Evolutionary conservation across 2,113 vertebrate genomes (phyloP), one percentile per base, ranked within the genome.

Genomic region (Hippocampus zosterae): DNA sequence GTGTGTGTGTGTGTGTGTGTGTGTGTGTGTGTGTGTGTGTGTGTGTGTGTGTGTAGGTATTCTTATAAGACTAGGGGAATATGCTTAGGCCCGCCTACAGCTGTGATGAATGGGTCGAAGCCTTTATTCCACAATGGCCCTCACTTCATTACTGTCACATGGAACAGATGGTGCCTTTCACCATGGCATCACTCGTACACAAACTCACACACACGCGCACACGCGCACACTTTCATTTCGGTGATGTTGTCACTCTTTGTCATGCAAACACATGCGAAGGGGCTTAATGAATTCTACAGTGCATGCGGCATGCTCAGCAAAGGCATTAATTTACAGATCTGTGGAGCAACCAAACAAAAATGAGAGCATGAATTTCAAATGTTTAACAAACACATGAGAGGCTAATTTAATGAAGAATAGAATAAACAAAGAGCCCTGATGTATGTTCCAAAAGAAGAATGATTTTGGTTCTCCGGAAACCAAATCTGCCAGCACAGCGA

Each of bases 151-250:
- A 92, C 90, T 91, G 91, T 92, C 91, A 91, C 89, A 88, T 78
- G 80, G 89, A 93, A 91, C 92, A 93, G 92, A 92, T 93, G 92
- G 92, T 88, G 87, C 89, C 87, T 92, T 93, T 93, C 92, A 92
- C 77, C 84, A 62, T 81, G 75, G 77, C 78, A 82, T 89, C 82
- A 78, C 87, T 81, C 68, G 56, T 83, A 85, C 82, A 76, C 81
- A 74, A 76, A 81, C 71, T 65, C 74, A 67, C 75, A 67, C 66
- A 69, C 72, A 65, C 71, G 68, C 69, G 75, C 80, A 70, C 76
- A 57, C 73, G 60, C 72, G 62, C 70, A 73, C 78, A 48, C 69
- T 70, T 60, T 69, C 70, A 86, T 76, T 81, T 75, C 27, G 42
- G 84, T 75, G 80, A 85, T 84, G 77, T 80, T 76, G 70, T 78